Evolutionary conservation across 1,140 invertebrate species (phyloP).

Genomic region (Drosophila quadrilineata): DNA sequence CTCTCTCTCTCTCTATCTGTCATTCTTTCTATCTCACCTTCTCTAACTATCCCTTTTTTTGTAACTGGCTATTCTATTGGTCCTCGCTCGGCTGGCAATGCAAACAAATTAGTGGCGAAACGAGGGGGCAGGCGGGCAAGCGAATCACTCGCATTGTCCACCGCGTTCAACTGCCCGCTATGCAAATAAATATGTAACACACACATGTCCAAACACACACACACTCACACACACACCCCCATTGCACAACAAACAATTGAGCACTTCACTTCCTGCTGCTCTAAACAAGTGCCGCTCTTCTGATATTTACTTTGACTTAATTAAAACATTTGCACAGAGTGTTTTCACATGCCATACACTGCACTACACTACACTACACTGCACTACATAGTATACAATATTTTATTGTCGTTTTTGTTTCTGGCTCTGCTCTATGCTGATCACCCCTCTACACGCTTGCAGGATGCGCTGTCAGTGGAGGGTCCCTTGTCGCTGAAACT

Average conservation of each 20-base stretch:
- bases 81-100: slow-evolving; percentile 51
- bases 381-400: no score
- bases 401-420: no score
- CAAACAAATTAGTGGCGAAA: slow-evolving; percentile 71
- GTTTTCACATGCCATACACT: slow-evolving; percentile 42
- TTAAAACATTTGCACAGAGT: slow-evolving; percentile 79
- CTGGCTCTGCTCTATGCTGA: no score
- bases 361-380: no score
- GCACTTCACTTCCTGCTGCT: slow-evolving; percentile 67
- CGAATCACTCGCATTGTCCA: slow-evolving; percentile 28
- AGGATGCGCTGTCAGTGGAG: slow-evolving; percentile 93
- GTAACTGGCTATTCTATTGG: slow-evolving; percentile 12
- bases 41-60: not conserved
- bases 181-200: slow-evolving; percentile 60
- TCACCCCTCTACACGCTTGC: no score
- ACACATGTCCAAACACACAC: slow-evolving; percentile 34
- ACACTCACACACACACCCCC: slow-evolving; percentile 10
- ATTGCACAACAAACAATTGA: slow-evolving; percentile 41
- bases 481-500: slow-evolving; percentile 91
- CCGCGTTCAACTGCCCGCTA: slow-evolving; percentile 40
- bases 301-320: slow-evolving; percentile 78
- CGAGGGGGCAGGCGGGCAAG: no score
- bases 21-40: no score
- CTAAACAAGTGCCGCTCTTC: slow-evolving; percentile 72
- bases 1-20: not conserved